Base-by-base conservation (phyloP, 2,888 invertebrate species). In the Neria commutata region DNA sequence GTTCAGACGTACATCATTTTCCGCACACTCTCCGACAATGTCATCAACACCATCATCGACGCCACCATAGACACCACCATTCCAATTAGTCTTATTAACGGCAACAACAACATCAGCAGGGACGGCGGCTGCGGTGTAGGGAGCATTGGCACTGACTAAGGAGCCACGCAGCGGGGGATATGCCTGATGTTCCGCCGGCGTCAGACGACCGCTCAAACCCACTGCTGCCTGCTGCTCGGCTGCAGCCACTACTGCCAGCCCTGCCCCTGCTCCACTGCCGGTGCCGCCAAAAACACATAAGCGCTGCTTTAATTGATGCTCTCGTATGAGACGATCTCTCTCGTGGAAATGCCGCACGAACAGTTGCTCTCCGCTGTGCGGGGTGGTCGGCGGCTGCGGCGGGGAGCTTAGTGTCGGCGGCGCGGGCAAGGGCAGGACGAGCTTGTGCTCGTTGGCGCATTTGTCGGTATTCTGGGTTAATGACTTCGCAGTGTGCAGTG, bases 291-390 rank as follows among this genome's bases (percentile, higher is more conserved):
- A 60, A 59, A 66, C 70, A 49, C 67, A 64, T 51, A 73, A 64
- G 57, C 67, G 81, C 64, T 81, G 80, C 60, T 79, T 79, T 67
- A 81, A 72, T 68, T 81, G 81, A 69, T 81, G 82, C 63, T 81
- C 79, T 64, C 79, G 75, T 72, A 81, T 81, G 63, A 78, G 78
- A 61, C 82, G 82, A 73, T 81, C 82, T 65, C 82, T 76, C 73
- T 81, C 81, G 67, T 81, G 80, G 64, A 80, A 80, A 63, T 80
- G 81, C 62, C 76, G 76, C 53, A 81, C 80, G 63, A 81, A 78
- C 59, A 76, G 65, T 65, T 77, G 77, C 56, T 81, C 72, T 62
- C 74, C 80, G 59, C 66, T 66, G 58, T 61, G 60, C 24, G 52
- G 58, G 61, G 24, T 67, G 64, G 50, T 62, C 56, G 60, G 64